Evolutionary conservation across 2,888 invertebrate species (phyloP), one percentile per base, ranked within the genome.

Genomic region (Acleris cristana): DNA sequence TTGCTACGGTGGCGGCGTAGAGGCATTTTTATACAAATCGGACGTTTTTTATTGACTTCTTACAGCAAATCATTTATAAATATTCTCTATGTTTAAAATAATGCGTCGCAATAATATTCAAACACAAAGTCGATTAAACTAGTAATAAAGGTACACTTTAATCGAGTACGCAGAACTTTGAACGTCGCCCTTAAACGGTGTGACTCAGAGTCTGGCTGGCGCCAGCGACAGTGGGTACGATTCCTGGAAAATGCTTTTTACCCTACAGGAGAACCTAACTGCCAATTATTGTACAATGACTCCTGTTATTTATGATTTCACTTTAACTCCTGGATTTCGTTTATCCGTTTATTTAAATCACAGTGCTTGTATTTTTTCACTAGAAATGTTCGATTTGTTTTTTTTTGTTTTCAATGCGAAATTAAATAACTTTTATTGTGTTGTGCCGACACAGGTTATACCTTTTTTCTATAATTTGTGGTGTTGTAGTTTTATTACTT

Each of bases 161-260:
- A 34, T 34, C 10, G 34, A 34, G 21, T 23, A 57, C 7, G 23
- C 6, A 18, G 49, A 19, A 51, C 10, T 21, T 8, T 82, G 78
- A 48, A n/a, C n/a, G 5, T 48, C 48, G 76, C 76, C 73, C 71
- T 69, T 70, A 60, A 71, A 73, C 78, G 76, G 75, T 81, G 81
- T 85, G 87, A 86, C 79, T 85, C 85, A 84, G 81, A 75, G 83
- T 79, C 81, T 83, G 86, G 87, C 81, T 83, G 86, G 87, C 86
- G 86, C 84, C 87, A 67, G 67, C 71, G 72, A 66, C 71, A 67
- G 74, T 75, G 69, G 65, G 70, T 73, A 74, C 87, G 71, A 75
- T 90, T 89, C 90, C 90, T 80, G 77, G 82, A 90, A 89, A 40
- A 89, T 80, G 69, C 72, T 79, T 79, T 78, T 75, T 74, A 74